These are phyloP conservation scores for Catajapyx aquilonaris DNA, from an alignment of 1,140 invertebrate species.

Conservation along the genomic window DNA sequence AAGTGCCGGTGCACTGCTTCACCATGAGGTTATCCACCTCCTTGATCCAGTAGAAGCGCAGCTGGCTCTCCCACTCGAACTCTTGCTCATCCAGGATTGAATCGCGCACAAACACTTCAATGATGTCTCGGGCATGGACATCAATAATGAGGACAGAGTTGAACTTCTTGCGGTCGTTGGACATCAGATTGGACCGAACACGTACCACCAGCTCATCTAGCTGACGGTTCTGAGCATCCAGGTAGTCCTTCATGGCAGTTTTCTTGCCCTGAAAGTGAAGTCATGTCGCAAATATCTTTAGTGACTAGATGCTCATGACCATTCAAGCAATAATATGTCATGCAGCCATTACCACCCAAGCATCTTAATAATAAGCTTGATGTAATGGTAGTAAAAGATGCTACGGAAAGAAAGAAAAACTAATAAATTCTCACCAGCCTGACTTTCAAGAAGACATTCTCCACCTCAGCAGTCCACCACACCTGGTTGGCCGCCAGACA, in stretches of 20 bases:
- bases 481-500: constrained; percentile 64
- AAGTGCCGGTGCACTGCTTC: constrained; percentile 60
- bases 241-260: constrained; percentile 71
- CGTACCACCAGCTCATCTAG: constrained; percentile 62
- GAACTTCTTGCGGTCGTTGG: constrained; percentile 69
- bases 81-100: constrained; percentile 56
- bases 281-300: too few relatives aligned
- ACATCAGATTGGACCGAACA: constrained; percentile 41
- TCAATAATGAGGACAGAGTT: constrained; percentile 72
- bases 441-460: constrained; percentile 62
- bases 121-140: constrained; percentile 72
- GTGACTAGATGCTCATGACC: too few relatives aligned
- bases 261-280: constrained; percentile 62
- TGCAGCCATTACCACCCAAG: too few relatives aligned
- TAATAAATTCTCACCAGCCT: constrained; percentile 24
- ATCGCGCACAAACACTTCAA: constrained; percentile 66
- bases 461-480: constrained; percentile 86
- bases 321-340: too few relatives aligned
- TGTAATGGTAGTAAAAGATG: too few relatives aligned
- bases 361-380: too few relatives aligned
- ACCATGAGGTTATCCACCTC: constrained; percentile 58
- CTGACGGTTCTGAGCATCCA: constrained; percentile 53
- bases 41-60: constrained; percentile 76
- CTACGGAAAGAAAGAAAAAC: too few relatives aligned
- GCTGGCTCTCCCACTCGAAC: constrained; percentile 82